phyloP scores from a whole-genome alignment of 1,140 invertebrate species.

The Brachionus rotundiformis region DNA sequence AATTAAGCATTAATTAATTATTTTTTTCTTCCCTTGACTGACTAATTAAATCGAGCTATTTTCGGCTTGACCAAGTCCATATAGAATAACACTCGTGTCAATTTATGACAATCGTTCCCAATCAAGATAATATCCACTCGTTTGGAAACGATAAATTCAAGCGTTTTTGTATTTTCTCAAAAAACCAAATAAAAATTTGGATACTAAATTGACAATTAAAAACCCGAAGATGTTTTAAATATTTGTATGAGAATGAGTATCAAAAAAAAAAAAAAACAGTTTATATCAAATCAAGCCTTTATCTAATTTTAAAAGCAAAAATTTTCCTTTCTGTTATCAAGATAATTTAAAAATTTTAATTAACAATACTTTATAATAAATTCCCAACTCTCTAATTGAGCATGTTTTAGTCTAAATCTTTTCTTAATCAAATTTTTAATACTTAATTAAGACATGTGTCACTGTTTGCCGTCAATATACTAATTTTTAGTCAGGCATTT shows the following conservation, averaged over 20 bases:
- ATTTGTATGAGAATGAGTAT: constrained; percentile 9
- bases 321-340: background rate
- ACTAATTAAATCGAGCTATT: background rate
- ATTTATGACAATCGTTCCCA: background rate
- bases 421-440: background rate
- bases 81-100: background rate
- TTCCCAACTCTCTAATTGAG: background rate
- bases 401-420: background rate
- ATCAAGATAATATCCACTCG: background rate
- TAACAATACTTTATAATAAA: background rate
- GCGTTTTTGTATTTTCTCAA: background rate
- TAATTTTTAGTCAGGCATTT: background rate
- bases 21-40: background rate
- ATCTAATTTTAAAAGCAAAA: background rate
- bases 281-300: background rate
- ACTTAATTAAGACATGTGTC: background rate
- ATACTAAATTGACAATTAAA: constrained; percentile 7
- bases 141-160: background rate
- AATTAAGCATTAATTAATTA: background rate
- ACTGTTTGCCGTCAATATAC: background rate
- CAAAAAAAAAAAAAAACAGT: background rate
- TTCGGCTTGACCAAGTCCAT: background rate
- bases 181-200: background rate
- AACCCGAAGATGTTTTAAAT: too few species aligned
- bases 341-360: background rate